A percentile compares a stretch with the other conserved stretches of the same genome.
Evolutionary conservation across 2,113 vertebrate genomes (phyloP).

Genomic region (Tamias sibiricus): DNA sequence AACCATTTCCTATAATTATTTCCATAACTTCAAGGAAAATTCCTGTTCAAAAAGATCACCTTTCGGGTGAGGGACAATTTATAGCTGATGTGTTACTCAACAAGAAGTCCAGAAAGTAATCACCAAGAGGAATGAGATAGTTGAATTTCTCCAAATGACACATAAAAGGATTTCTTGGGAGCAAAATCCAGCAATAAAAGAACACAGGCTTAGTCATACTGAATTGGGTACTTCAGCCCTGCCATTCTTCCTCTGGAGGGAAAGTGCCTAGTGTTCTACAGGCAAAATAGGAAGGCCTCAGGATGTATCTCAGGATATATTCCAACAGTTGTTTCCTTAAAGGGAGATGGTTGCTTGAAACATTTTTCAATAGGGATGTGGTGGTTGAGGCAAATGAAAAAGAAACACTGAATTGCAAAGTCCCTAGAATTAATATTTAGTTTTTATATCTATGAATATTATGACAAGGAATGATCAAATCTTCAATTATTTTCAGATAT

Average conservation of each 20-base stretch:
- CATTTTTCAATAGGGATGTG: neutral
- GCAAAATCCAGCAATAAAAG: constrained; percentile 52
- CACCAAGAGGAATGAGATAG: constrained; percentile 41
- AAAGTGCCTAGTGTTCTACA: constrained; percentile 47
- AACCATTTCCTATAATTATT: constrained; percentile 74
- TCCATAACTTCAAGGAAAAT: constrained; percentile 71
- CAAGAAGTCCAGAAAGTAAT: constrained; percentile 53
- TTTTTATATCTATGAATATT: neutral
- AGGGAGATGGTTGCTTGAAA: constrained; percentile 21
- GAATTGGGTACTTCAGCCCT: neutral
- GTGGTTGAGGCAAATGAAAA: neutral
- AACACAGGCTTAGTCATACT: constrained; percentile 61
- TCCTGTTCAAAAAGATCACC: constrained; percentile 51
- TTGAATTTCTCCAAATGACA: constrained; percentile 45
- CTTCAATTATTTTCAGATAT: neutral
- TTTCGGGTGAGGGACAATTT: constrained; percentile 61
- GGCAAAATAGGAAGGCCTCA: constrained; percentile 41
- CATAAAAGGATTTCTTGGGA: constrained; percentile 70
- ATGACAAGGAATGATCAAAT: neutral
- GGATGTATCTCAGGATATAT: neutral
- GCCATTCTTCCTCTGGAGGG: constrained; percentile 25
- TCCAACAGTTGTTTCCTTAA: constrained; percentile 46
- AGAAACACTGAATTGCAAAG: constrained; percentile 5
- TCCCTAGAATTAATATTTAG: neutral
- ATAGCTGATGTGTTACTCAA: constrained; percentile 52